Base-by-base conservation (phyloP, 2,888 invertebrate genomes). In the Lasioglossum marginatum region DNA sequence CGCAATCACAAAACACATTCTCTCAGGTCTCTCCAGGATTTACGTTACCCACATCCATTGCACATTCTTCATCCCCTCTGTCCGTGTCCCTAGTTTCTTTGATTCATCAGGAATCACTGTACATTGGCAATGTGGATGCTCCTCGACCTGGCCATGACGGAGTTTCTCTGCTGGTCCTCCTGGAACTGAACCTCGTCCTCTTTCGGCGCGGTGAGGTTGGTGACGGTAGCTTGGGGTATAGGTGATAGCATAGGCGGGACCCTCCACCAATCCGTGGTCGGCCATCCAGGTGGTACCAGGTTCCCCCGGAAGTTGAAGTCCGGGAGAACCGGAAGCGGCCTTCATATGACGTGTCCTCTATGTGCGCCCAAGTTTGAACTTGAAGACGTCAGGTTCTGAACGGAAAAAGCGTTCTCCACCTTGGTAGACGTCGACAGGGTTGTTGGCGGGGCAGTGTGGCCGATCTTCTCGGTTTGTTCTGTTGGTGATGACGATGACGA, bases 291-390 rank as follows among this genome's bases (percentile, higher is more conserved):
- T 80, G 92, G 93, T 85, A 92, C 93, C 84, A 94, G 96, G 96
- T 96, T 96, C 96, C 96, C 95, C 96, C 97, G 95, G 92, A 94
- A 95, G 89, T 94, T 94, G 6, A 94, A 85, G 94, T 97, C 97
- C 93, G 97, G 97, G 96, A 97, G 97, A 96, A 97, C 97, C 97
- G 97, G 97, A 94, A 97, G 97, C 96, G 97, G 97, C 96, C 97
- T 97, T 97, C 97, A 97, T 97, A 97, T 97, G 95, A 97, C 97
- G 94, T 97, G 97, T 79, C 92, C 93, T 2, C 95, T 93, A 84
- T 97, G 93, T 4, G 93, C 93, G 66, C 92, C 94, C 37, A 95
- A 94, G 63, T 94, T 93, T 57, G 88, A 90, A 70, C 88, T 92
- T 63, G 89, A 94, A 16, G 93, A 93, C 10, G 95, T 94, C 3